Evolutionary conservation across 2,797 vertebrate genomes (phyloP), one percentile per base, ranked within the genome.

Genomic region (Eleutherodactylus coqui): DNA sequence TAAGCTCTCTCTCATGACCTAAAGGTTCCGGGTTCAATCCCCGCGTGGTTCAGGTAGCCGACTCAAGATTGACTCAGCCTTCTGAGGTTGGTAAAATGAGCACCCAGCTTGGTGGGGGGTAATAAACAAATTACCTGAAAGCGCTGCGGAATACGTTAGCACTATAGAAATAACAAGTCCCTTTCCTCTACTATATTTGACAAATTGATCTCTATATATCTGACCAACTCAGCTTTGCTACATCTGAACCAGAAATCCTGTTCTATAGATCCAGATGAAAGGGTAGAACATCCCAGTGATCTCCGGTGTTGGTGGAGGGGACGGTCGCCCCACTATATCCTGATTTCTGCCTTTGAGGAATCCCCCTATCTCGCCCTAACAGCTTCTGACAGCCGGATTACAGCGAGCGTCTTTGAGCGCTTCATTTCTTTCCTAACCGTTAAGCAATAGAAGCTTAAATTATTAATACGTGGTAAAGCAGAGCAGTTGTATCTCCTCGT

Each of bases 401-500:
- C 51, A 73, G 16, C 24, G n/a, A 41, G 27, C 2, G 19, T 14
- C 58, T 53, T 70, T 80, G 49, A 79, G 53, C 9, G 41, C 1
- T 8, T n/a, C 27, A 75, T 75, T 62, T 62, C 14, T 38, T 24
- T 36, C 47, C 53, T 49, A 32, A 41, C 41, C 51, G 11, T 58
- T 73, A 49, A 81, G 78, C 69, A 51, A 38, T 45, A 32, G 84
- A 9, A 19, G 41, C 34, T 72, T 86, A 16, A 78, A 86, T 86
- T 86, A 86, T 86, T 86, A 45, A 86, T 86, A 55, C 77, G 38
- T 58, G 34, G 53, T 47, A 70, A 69, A 62, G 29, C 36, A 2
- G n/a, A 75, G 70, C 34, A 34, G 47, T 79, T 47, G 1, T 79
- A 64, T 75, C 69, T 81, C 3, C 34, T 77, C 45, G 13, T 7